These are phyloP conservation scores for Lepidocyrtoides sp. DNA, from an alignment of 2,888 invertebrate genomes.

Conservation along the genomic window DNA sequence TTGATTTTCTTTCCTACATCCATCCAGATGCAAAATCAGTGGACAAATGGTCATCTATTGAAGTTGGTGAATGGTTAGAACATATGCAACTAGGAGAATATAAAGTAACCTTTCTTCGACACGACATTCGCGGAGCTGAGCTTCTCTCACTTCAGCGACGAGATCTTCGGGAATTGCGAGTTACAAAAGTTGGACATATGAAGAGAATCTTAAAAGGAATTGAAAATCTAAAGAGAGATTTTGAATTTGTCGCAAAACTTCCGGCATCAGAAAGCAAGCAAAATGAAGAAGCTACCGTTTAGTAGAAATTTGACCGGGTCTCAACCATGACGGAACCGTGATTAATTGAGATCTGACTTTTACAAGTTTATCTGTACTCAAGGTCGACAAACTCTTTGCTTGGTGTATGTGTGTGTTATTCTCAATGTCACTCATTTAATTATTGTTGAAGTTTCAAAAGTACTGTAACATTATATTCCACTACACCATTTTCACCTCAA, in stretches of 20 bases:
- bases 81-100: conserved; percentile 96
- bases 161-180: conserved; percentile 96
- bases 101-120: conserved; percentile 94
- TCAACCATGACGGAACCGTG: neutral
- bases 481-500: too few species aligned
- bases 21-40: conserved; percentile 84
- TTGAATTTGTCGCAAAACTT: conserved; percentile 13
- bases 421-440: too few species aligned
- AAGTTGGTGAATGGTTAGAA: conserved; percentile 97
- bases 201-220: conserved; percentile 98
- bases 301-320: neutral
- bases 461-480: too few species aligned
- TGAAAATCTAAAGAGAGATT: conserved; percentile 90
- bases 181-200: conserved; percentile 98
- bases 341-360: conserved; percentile 24
- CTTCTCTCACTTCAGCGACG: conserved; percentile 94
- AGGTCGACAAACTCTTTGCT: too few species aligned
- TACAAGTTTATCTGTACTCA: too few species aligned
- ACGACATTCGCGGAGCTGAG: conserved; percentile 97
- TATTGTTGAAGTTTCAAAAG: too few species aligned
- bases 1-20: neutral
- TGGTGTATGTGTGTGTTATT: too few species aligned
- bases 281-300: conserved; percentile 30
- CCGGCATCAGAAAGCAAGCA: conserved; percentile 16
- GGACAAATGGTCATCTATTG: conserved; percentile 93